Evolutionary conservation across 2,888 invertebrate genomes (phyloP), one percentile per base, ranked within the genome.

Genomic region (Philhelius pedissequus): DNA sequence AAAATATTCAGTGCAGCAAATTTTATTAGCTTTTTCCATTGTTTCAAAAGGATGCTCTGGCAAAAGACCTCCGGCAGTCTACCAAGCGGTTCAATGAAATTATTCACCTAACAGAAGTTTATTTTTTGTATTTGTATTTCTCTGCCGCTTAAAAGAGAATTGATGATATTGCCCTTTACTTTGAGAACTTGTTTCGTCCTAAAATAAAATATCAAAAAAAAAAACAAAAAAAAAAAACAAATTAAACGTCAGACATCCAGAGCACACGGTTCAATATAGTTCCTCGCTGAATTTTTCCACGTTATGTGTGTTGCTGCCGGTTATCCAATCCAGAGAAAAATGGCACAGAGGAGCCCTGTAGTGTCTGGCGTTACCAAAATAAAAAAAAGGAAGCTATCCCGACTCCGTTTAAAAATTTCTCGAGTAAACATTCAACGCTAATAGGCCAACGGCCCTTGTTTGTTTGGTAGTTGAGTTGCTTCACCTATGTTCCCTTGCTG

Each of bases 401-500:
- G 60, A 27, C 60, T 60, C 68, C 70, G 69, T 81, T 76, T 81
- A 50, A 70, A 56, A 81, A 76, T 75, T 75, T 64, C 50, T 70
- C 56, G 62, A 43, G 76, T 81, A 81, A 81, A 81, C 80, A 81
- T 75, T 64, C 40, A 75, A 70, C 80, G 64, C 80, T 81, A 81
- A 81, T 81, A 81, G 70, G 80, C 75, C 80, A 81, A 81, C 52
- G 80, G 75, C 70, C 70, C 75, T 64, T 62, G 75, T 64, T 81
- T 56, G 45, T 60, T 78, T 68, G 78, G 74, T 68, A 62, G 56
- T 69, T 68, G 58, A 60, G 40, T 60, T 40, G 60, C 40, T 56
- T 18, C 56, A 56, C 56, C 20, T 2, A 1, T 0, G 11, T 5
- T 7, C 11, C 11, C 18, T 15, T 2, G 4, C 15, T 0, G 5